Evolutionary conservation across 2,113 vertebrate species (phyloP).

Genomic region (Apeltes quadracus): DNA sequence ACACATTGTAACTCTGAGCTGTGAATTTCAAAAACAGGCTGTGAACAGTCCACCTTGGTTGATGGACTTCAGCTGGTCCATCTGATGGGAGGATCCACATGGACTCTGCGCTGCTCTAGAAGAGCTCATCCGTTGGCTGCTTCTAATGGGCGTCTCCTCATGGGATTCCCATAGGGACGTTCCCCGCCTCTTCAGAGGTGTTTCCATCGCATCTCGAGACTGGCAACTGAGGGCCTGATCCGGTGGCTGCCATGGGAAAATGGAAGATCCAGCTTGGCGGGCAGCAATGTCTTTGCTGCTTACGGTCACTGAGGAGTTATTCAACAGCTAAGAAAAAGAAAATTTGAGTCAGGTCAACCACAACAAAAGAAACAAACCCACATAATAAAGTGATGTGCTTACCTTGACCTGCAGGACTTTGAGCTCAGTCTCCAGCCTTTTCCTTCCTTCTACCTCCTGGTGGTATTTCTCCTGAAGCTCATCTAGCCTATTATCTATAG

Average conservation of each 20-base stretch:
- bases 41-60: slow-evolving; percentile 85
- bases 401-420: slow-evolving; percentile 86
- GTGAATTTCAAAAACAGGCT: neutral
- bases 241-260: slow-evolving; percentile 92
- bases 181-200: slow-evolving; percentile 80
- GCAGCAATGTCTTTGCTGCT: slow-evolving; percentile 89
- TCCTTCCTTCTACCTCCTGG: slow-evolving; percentile 88
- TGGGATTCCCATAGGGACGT: slow-evolving; percentile 77
- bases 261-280: slow-evolving; percentile 87
- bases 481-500: slow-evolving; percentile 83
- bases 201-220: slow-evolving; percentile 77
- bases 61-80: slow-evolving; percentile 83
- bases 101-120: slow-evolving; percentile 68
- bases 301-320: slow-evolving; percentile 77
- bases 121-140: slow-evolving; percentile 58
- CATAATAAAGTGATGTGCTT: slow-evolving; percentile 47
- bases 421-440: slow-evolving; percentile 85
- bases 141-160: slow-evolving; percentile 80
- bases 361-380: slow-evolving; percentile 40
- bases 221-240: slow-evolving; percentile 77
- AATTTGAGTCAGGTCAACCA: neutral
- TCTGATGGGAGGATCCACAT: slow-evolving; percentile 67
- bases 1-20: neutral
- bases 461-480: slow-evolving; percentile 89
- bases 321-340: slow-evolving; percentile 62